Percentiles rank a stretch among this genome's conserved stretches.
Conservation (phyloP, 1,140 invertebrate species). For the Lepidurus couesii region DNA sequence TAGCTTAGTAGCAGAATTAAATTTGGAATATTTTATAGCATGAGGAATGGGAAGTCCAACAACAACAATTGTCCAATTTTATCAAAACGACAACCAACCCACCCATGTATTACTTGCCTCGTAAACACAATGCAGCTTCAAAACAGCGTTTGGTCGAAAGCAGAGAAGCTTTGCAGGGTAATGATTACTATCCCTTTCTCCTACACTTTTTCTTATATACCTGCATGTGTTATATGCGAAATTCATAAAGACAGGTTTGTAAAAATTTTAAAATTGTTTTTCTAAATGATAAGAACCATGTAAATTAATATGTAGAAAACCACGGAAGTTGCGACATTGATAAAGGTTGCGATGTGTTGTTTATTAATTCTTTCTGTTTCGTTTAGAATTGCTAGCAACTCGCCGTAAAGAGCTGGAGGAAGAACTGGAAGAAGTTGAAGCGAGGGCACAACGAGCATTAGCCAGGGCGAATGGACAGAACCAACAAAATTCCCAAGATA, state of each 20-base stretch:
- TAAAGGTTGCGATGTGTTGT: background rate
- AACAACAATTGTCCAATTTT: constrained; percentile 69
- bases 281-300: too few species aligned
- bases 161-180: constrained; percentile 55
- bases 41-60: constrained; percentile 76
- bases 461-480: constrained; percentile 9
- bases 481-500: background rate
- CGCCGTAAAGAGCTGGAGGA: constrained; percentile 29
- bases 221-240: background rate
- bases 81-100: constrained; percentile 83
- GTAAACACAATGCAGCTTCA: constrained; percentile 56
- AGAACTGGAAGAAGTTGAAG: constrained; percentile 29
- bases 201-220: background rate
- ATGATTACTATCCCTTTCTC: background rate
- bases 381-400: constrained; percentile 30
- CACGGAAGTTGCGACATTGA: background rate
- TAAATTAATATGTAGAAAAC: background rate
- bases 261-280: too few species aligned
- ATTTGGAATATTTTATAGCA: constrained; percentile 46
- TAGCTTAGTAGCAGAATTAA: background rate
- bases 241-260: too few species aligned
- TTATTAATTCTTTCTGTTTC: background rate
- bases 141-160: constrained; percentile 53
- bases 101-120: constrained; percentile 79
- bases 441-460: constrained; percentile 23